Percentiles rank a stretch among this genome's conserved stretches.
phyloP scores from a whole-genome alignment of 2,113 vertebrate species.

The Gymnorhina tibicen region DNA sequence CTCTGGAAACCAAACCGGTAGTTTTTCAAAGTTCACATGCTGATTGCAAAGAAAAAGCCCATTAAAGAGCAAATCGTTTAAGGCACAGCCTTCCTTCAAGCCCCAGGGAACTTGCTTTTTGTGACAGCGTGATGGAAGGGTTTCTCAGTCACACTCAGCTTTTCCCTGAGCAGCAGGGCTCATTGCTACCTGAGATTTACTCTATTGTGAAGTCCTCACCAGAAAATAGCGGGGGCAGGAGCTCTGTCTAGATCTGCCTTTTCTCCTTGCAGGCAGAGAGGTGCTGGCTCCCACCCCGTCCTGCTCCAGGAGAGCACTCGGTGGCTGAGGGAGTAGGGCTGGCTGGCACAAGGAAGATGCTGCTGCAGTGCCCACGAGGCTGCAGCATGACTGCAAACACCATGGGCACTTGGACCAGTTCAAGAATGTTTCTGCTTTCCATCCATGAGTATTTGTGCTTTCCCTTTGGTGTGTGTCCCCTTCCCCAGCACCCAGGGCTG shows the following conservation, averaged over 20 bases:
- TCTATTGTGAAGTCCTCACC: constrained; percentile 29
- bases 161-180: constrained; percentile 19
- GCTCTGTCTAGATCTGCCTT: background rate
- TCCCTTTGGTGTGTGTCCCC: background rate
- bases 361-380: background rate
- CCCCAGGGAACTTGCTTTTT: constrained; percentile 60
- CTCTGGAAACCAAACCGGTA: background rate
- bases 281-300: background rate
- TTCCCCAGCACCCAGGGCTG: background rate
- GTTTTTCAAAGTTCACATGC: constrained; percentile 50
- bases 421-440: background rate
- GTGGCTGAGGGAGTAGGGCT: background rate
- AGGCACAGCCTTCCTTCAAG: constrained; percentile 55
- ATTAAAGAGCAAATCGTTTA: constrained; percentile 65
- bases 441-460: background rate
- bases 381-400: background rate
- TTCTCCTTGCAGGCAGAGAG: background rate
- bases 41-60: constrained; percentile 64
- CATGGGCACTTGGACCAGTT: background rate
- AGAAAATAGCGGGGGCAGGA: background rate
- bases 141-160: constrained; percentile 57
- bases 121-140: constrained; percentile 60
- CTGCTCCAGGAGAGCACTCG: background rate
- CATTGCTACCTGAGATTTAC: constrained; percentile 55
- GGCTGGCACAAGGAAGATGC: background rate